Percentiles rank a stretch among this genome's conserved stretches.
phyloP scores from a whole-genome alignment of 2,797 vertebrate genomes.

The Diglossa cyanea region DNA sequence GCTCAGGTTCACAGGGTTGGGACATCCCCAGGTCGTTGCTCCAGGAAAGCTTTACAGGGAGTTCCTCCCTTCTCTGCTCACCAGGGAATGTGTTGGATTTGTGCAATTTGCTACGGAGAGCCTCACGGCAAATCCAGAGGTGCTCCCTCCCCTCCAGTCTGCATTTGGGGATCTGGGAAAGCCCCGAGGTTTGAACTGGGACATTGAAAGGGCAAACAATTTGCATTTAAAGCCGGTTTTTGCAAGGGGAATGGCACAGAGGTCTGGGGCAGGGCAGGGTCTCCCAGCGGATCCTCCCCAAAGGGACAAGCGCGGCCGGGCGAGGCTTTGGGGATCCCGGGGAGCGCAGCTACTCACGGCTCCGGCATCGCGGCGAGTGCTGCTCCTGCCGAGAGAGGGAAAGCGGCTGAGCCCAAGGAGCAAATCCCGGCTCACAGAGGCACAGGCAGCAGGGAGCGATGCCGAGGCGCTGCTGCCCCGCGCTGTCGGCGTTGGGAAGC shows the following conservation, averaged over 20 bases:
- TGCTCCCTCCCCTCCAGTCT: neutral
- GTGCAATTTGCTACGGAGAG: fast-evolving
- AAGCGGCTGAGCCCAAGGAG: neutral
- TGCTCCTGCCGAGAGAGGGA: neutral
- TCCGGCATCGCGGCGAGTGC: slow-evolving; percentile 67
- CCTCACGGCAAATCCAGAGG: fast-evolving
- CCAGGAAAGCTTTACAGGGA: neutral
- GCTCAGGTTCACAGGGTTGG: neutral
- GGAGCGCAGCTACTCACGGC: slow-evolving; percentile 64
- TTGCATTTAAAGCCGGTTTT: neutral
- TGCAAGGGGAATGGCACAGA: neutral
- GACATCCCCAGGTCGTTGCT: fast-evolving
- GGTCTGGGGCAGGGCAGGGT: neutral
- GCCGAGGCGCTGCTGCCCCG: slow-evolving; percentile 32
- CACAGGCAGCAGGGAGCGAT: fast-evolving
- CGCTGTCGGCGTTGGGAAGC: neutral
- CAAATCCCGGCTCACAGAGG: fast-evolving
- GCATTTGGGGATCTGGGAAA: neutral
- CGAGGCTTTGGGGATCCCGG: fast-evolving
- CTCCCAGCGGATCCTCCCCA: neutral
- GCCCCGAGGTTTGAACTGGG: neutral
- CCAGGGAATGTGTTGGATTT: fast-evolving
- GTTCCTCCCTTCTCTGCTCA: neutral
- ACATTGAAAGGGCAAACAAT: neutral
- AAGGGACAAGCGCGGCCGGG: fast-evolving